Conservation (phyloP, 1,140 invertebrate species). For the Pinna nobilis region DNA sequence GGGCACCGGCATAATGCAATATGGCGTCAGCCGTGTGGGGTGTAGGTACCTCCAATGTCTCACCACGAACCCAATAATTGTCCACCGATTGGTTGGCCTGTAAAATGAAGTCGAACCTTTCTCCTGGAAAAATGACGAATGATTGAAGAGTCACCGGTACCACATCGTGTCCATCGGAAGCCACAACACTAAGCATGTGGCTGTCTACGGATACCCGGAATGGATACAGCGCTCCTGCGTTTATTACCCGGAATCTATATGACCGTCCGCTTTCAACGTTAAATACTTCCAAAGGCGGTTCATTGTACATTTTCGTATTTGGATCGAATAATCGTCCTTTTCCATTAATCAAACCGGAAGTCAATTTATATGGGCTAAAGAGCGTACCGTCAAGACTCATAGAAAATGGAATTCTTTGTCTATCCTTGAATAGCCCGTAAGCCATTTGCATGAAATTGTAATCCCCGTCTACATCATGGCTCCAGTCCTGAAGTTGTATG, state of each 20-base stretch:
- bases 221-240: conserved; percentile 51
- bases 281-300: conserved; percentile 55
- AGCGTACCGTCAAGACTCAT: conserved; percentile 44
- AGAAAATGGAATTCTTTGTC: conserved; percentile 23
- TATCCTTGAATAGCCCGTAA: conserved; percentile 7
- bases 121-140: conserved; percentile 78
- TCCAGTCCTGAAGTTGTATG: conserved; percentile 59
- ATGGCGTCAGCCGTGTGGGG: conserved; percentile 78
- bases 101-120: conserved; percentile 90
- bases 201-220: conserved; percentile 84
- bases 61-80: conserved; percentile 89
- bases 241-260: conserved; percentile 64
- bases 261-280: conserved; percentile 38
- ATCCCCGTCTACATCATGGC: conserved; percentile 24
- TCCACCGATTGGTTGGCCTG: conserved; percentile 82
- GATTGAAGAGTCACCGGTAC: conserved; percentile 79
- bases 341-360: conserved; percentile 68
- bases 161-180: conserved; percentile 87
- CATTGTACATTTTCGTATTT: conserved; percentile 48
- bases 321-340: conserved; percentile 54
- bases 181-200: conserved; percentile 86
- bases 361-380: no score
- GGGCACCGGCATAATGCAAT: conserved; percentile 84
- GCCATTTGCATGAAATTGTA: not conserved
- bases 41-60: conserved; percentile 44